Conservation (phyloP, 2,888 invertebrate genomes). For the Phaedon cochleariae region DNA sequence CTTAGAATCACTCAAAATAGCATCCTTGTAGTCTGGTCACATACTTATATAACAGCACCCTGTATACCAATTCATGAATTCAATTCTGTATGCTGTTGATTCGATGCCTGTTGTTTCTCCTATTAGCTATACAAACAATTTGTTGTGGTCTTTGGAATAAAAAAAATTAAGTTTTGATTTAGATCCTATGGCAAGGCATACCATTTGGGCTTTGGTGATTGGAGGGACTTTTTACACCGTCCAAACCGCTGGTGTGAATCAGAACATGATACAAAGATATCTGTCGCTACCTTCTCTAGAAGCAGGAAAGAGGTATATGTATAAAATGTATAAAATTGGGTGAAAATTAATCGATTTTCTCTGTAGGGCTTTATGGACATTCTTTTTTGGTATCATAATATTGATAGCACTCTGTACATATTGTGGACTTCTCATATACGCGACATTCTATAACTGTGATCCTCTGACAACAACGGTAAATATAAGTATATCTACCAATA, state of each 20-base stretch:
- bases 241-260: slow-evolving; percentile 83
- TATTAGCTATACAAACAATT: too few species aligned
- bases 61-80: too few species aligned
- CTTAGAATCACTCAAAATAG: too few species aligned
- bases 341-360: slow-evolving; percentile 12
- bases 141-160: neutral
- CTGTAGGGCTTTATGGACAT: slow-evolving; percentile 75
- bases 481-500: too few species aligned
- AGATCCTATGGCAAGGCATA: slow-evolving; percentile 80
- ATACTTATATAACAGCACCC: too few species aligned
- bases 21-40: too few species aligned
- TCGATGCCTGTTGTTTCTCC: neutral
- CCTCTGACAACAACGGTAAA: slow-evolving; percentile 69
- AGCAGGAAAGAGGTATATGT: slow-evolving; percentile 21
- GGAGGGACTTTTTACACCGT: slow-evolving; percentile 85
- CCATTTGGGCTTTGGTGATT: slow-evolving; percentile 80
- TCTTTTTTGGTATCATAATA: slow-evolving; percentile 77
- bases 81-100: too few species aligned
- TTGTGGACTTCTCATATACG: slow-evolving; percentile 87
- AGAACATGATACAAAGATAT: slow-evolving; percentile 88
- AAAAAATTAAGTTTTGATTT: slow-evolving; percentile 70
- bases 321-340: neutral
- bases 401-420: slow-evolving; percentile 83
- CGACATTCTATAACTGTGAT: slow-evolving; percentile 85
- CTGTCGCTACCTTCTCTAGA: slow-evolving; percentile 77